These are phyloP conservation scores for Mustela nigripes DNA, from an alignment of 2,113 vertebrate genomes.

Conservation along the genomic window DNA sequence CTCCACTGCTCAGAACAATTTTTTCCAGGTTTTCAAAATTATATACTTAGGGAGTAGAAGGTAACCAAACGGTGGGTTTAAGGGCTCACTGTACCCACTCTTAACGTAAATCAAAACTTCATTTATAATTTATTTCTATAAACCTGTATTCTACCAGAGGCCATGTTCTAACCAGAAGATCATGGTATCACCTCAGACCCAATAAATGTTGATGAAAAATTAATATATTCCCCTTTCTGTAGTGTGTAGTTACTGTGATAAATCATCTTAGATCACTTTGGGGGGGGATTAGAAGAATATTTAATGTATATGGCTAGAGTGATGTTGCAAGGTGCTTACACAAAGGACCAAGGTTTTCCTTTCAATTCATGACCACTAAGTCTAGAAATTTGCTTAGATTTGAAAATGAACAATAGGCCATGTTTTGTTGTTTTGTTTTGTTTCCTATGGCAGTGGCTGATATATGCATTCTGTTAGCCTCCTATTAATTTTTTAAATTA, in stretches of 20 bases:
- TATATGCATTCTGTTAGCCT: not conserved
- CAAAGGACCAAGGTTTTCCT: not conserved
- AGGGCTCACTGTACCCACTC: not conserved
- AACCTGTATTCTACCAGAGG: not conserved
- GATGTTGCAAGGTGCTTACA: not conserved
- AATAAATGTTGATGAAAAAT: not conserved
- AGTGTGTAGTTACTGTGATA: not conserved
- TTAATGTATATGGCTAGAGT: not conserved
- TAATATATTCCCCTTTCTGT: not conserved
- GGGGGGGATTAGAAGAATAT: not conserved
- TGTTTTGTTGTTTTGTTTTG: not conserved
- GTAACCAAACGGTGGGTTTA: not conserved
- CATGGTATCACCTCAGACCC: not conserved
- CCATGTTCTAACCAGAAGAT: not conserved
- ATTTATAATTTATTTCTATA: not conserved
- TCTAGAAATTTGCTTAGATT: not conserved
- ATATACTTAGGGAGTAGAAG: not conserved
- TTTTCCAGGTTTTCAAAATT: not conserved
- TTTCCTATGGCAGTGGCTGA: not conserved
- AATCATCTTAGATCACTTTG: not conserved
- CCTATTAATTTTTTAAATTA: not conserved
- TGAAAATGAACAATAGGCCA: not conserved
- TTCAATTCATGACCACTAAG: not conserved
- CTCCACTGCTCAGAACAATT: not conserved
- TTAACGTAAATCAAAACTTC: not conserved